phyloP scores from a whole-genome alignment of 2,797 vertebrate species.

The Danio kyathit region DNA sequence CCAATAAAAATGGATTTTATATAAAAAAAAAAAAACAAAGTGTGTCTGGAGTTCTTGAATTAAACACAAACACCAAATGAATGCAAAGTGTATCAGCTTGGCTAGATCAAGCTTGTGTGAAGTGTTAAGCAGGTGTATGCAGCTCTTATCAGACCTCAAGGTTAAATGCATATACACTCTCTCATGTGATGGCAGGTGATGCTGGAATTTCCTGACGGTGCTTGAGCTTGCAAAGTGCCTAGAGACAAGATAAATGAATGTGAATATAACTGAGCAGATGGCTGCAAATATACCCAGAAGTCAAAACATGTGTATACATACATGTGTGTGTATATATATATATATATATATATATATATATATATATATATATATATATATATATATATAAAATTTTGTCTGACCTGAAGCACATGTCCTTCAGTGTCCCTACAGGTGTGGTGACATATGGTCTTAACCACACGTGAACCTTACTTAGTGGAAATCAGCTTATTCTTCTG shows the following conservation, averaged over 20 bases:
- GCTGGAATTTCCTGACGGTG: conserved; percentile 42
- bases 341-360: no score
- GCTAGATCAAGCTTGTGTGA: not conserved
- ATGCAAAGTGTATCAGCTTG: conserved; percentile 36
- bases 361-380: no score
- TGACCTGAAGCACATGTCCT: no score
- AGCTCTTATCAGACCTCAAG: conserved; percentile 12
- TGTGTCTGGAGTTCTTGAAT: conserved; percentile 3
- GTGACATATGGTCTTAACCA: conserved; percentile 32
- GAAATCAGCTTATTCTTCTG: conserved; percentile 35
- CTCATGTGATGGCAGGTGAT: conserved; percentile 33
- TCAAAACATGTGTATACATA: not conserved
- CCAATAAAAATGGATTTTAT: conserved; percentile 74
- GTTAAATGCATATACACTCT: not conserved
- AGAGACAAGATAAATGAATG: conserved; percentile 14
- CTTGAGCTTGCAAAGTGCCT: conserved; percentile 42
- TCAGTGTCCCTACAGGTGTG: not conserved
- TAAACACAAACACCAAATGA: conserved; percentile 42
- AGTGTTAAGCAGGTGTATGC: not conserved
- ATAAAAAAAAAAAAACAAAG: not conserved
- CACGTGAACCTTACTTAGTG: conserved; percentile 36
- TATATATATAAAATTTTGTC: no score
- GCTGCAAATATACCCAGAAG: not conserved
- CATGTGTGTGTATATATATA: no score
- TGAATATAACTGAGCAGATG: conserved; percentile 14